Base-by-base conservation (phyloP, 1,140 invertebrate species). In the Brachionus asplanchnoidis region DNA sequence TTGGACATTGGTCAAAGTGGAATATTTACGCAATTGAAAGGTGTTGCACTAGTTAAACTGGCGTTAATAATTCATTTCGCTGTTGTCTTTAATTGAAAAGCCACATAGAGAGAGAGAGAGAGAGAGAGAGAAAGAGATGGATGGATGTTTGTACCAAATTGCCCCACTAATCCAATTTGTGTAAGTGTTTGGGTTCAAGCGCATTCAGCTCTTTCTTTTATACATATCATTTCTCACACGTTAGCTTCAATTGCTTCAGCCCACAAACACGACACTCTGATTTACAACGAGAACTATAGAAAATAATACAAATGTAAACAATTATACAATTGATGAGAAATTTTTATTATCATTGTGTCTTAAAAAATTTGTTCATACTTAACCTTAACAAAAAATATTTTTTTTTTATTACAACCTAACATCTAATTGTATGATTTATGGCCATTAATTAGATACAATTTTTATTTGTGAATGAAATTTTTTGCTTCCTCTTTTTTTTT, bases 261-360 rank as follows among this genome's bases (percentile, higher is more conserved):
- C 53, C 53, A 60, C 53, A 20, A 60, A 60, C n/a, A 23, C 53
- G 53, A 60, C 53, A 60, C 53, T 60, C n/a, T 36, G 53, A 20
- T 60, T 60, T 60, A 60, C 53, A 60, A 75, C 40, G 11, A 75
- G 70, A 75, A 50, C 8, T 11, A n/a, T n/a, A 20, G 26, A 26
- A 50, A 46, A 32, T 36, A 42, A 17, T 6, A 42, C 68, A 73
- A 73, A 73, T 77, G 73, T 77, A 77, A 77, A 46, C 42, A 77
- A 77, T 77, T 77, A 77, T 77, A 77, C 46, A 77, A 77, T 77
- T 46, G 23, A 77, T 77, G 73, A 77, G 73, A 77, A 77, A 36
- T 77, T 14, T 46, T 77, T 50, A 20, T 50, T 77, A 26, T 70
- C 36, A 77, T 77, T 50, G 50, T 77, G 12, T 77, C 26, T 50